A percentile compares a stretch with the other conserved stretches of the same genome.
These are phyloP conservation scores for Blera fallax DNA, from an alignment of 2,888 invertebrate genomes.

Conservation along the genomic window DNA sequence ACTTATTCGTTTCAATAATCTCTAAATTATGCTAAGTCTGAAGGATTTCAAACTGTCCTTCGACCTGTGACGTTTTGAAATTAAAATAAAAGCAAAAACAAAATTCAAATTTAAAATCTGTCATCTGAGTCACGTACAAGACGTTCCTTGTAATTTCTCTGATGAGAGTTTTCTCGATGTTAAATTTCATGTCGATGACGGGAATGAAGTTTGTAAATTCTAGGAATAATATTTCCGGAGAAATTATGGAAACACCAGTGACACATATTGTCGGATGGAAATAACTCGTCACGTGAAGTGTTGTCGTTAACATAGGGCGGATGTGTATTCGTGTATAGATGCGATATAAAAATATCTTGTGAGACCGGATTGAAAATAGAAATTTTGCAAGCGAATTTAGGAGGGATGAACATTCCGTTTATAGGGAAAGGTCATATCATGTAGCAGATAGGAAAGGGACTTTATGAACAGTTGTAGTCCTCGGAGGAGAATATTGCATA, in stretches of 20 bases:
- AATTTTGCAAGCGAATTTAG: too few species aligned
- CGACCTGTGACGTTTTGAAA: neutral
- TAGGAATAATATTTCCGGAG: neutral
- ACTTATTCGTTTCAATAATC: too few species aligned
- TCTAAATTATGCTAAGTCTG: too few species aligned
- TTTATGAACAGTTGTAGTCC: too few species aligned
- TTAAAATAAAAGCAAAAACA: neutral
- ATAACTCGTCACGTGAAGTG: neutral
- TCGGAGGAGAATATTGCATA: too few species aligned
- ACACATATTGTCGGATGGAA: neutral
- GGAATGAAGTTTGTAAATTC: slow-evolving; percentile 6
- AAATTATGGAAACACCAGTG: neutral
- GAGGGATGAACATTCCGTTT: too few species aligned
- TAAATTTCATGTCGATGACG: neutral
- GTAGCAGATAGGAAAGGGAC: too few species aligned
- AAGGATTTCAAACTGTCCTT: too few species aligned
- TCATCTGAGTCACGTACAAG: neutral
- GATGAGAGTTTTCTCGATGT: neutral
- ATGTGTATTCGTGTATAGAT: too few species aligned
- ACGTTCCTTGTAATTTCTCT: neutral
- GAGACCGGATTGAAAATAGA: too few species aligned
- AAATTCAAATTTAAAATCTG: neutral
- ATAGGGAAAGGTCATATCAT: too few species aligned
- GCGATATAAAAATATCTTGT: too few species aligned
- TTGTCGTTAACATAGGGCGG: neutral